Evolutionary conservation across 2,888 invertebrate genomes (phyloP), one percentile per base, ranked within the genome.

Genomic region (Hydropsyche betteni): DNA sequence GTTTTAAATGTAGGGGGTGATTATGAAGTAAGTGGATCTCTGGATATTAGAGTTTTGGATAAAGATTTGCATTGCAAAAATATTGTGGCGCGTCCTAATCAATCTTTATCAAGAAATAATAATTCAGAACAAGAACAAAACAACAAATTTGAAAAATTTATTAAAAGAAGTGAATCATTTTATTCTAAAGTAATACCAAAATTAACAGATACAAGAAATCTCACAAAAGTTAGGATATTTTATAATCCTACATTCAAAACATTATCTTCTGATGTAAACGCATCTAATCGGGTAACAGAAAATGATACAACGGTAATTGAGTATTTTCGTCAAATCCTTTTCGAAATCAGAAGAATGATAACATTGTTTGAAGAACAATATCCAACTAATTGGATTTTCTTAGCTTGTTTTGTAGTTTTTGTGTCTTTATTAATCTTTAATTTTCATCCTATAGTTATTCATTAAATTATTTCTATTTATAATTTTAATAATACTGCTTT

Each of bases 131-230:
- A 86, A 14, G 8, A n/a, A 77, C 86, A 86, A 80, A 86, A 85
- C 2, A 87, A 86, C 80, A 84, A 85, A 53, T 84, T 87, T 2
- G 87, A 87, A 74, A 84, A 82, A 1, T 87, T 87, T 76, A 81
- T 87, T 1, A 87, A 87, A 80, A 83, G 84, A n/a, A 87, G 87
- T 81, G 88, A 88, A 74, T 84, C 84, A 38, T 88, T 86, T 75
- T 88, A 86, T 75, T 86, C 85, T 0, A 84, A 82, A 6, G 86
- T 85, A 0, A 84, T 83, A 0, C 83, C 86, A 0, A 81, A 83
- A n/a, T 76, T 84, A 1, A 83, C 85, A 0, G 80, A 81, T 8
- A 10, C 24, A 7, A 72, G 81, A 2, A 79, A 81, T 4, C 83
- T 83, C 76, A 88, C 88, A 0, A 86, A 88, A 78, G 84, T 88